These are phyloP conservation scores for Brachypterus glaber DNA, from an alignment of 2,888 invertebrate genomes.

Conservation along the genomic window DNA sequence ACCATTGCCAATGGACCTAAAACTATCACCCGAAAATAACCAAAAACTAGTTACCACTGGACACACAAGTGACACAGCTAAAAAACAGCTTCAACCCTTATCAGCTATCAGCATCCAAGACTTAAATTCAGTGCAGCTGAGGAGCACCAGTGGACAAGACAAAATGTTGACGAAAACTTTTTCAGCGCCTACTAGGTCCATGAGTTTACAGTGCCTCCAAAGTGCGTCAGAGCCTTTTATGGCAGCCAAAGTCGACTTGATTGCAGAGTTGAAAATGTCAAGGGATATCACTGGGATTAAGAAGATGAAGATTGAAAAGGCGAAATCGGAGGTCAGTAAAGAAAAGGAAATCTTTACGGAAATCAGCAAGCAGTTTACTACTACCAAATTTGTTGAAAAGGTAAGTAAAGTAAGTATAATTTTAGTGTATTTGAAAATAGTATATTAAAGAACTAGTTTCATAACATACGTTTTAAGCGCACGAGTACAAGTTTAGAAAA, in stretches of 20 bases:
- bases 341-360: conserved; percentile 79
- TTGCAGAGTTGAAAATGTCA: conserved; percentile 85
- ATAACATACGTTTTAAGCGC: too few relatives aligned
- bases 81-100: conserved; percentile 63
- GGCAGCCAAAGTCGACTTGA: conserved; percentile 73
- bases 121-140: conserved; percentile 70
- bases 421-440: too few relatives aligned
- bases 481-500: too few relatives aligned
- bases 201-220: conserved; percentile 64
- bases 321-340: conserved; percentile 71
- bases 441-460: too few relatives aligned
- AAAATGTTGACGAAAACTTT: conserved; percentile 71
- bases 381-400: conserved; percentile 83
- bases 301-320: conserved; percentile 83
- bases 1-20: conserved; percentile 35
- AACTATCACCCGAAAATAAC: conserved; percentile 19
- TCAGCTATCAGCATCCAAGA: conserved; percentile 83
- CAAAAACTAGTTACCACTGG: conserved; percentile 11
- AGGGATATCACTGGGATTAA: conserved; percentile 90
- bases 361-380: conserved; percentile 74
- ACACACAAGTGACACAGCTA: conserved; percentile 27
- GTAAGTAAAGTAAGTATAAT: too few relatives aligned
- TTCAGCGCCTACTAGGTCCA: conserved; percentile 67
- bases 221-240: conserved; percentile 57
- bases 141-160: conserved; percentile 58